phyloP scores from a whole-genome alignment of 2,888 invertebrate species.

The Ennomos erosarius region DNA sequence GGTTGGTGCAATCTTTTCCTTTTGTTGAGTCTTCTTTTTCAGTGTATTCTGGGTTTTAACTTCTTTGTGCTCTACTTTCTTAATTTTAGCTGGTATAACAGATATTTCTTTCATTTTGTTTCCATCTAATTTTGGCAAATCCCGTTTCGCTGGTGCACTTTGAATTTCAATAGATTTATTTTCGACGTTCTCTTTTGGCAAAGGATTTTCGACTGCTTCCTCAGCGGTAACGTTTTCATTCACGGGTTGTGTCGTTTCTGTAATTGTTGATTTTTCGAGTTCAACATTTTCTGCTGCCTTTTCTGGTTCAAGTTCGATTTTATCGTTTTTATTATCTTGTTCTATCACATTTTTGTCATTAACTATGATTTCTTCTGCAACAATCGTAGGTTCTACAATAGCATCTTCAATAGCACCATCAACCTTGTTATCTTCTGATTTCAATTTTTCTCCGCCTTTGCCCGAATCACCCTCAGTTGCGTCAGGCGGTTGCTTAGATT shows the following conservation, averaged over 20 bases:
- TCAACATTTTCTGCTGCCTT: slow-evolving; percentile 26
- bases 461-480: slow-evolving; percentile 44
- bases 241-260: slow-evolving; percentile 11
- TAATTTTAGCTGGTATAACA: slow-evolving; percentile 43
- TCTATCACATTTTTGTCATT: slow-evolving; percentile 17
- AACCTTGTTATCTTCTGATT: slow-evolving; percentile 34
- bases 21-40: slow-evolving; percentile 61
- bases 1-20: slow-evolving; percentile 52
- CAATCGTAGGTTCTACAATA: slow-evolving; percentile 29
- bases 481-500: slow-evolving; percentile 56
- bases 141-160: slow-evolving; percentile 38
- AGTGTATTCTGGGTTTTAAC: slow-evolving; percentile 44
- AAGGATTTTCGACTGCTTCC: slow-evolving; percentile 36
- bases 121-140: slow-evolving; percentile 32
- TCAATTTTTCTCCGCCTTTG: slow-evolving; percentile 36
- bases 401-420: slow-evolving; percentile 28
- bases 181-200: slow-evolving; percentile 31
- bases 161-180: slow-evolving; percentile 31
- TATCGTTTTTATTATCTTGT: slow-evolving; percentile 10
- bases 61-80: slow-evolving; percentile 50
- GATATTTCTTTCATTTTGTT: slow-evolving; percentile 31
- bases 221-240: slow-evolving; percentile 11
- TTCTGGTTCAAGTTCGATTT: slow-evolving; percentile 27
- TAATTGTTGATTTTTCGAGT: slow-evolving; percentile 20
- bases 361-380: slow-evolving; percentile 35